Evolutionary conservation across 1,140 invertebrate species (phyloP).

Genomic region (Anoplophora glabripennis): DNA sequence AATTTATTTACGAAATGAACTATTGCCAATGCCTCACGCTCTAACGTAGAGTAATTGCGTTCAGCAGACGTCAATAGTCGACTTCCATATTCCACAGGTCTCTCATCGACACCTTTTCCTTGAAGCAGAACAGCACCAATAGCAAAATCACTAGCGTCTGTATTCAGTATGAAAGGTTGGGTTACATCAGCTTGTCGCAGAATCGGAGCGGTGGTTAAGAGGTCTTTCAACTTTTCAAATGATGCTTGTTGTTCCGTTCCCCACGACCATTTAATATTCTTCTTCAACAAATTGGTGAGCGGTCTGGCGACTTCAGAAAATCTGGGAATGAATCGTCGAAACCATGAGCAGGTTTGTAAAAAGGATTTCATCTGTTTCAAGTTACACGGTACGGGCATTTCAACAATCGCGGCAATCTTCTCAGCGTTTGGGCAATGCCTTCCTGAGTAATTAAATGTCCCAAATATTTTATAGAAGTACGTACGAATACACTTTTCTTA

Average conservation of each 20-base stretch:
- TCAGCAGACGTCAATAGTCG: conserved; percentile 43
- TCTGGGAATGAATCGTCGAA: too few species aligned
- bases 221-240: too few species aligned
- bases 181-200: conserved; percentile 33
- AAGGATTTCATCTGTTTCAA: too few species aligned
- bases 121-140: conserved; percentile 46
- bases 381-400: too few species aligned
- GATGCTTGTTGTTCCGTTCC: not conserved
- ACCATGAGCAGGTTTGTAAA: too few species aligned
- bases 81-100: conserved; percentile 46
- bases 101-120: conserved; percentile 40
- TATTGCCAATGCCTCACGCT: conserved; percentile 49
- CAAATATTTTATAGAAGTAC: too few species aligned
- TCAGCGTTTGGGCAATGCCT: too few species aligned
- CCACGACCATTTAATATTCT: not conserved
- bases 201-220: conserved; percentile 14
- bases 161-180: conserved; percentile 34
- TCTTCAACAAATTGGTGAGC: too few species aligned
- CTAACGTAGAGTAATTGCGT: conserved; percentile 44
- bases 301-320: too few species aligned
- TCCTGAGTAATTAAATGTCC: too few species aligned
- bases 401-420: too few species aligned
- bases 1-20: conserved; percentile 45
- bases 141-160: conserved; percentile 42
- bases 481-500: not conserved